phyloP scores from a whole-genome alignment of 2,113 vertebrate genomes.

The Actinemys pallida region DNA sequence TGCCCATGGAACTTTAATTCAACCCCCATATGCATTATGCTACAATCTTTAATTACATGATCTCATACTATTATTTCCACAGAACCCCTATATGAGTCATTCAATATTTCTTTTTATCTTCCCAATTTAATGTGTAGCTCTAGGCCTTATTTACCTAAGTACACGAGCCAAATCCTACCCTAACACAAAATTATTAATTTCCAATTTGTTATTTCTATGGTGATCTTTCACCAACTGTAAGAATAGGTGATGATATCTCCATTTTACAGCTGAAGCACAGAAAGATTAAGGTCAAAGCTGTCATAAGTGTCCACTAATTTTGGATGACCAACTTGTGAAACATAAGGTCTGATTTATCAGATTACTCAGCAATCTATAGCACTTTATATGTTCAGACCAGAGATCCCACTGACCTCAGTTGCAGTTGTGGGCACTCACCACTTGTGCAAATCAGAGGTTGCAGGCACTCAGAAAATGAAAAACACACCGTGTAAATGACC shows the following conservation, averaged over 20 bases:
- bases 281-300: too few relatives aligned
- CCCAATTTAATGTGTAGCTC: not conserved
- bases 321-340: not conserved
- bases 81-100: not conserved
- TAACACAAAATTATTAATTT: not conserved
- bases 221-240: not conserved
- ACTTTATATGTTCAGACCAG: not conserved
- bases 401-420: not conserved
- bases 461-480: not conserved
- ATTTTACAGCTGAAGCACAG: too few relatives aligned
- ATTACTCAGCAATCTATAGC: not conserved
- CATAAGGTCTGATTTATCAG: not conserved
- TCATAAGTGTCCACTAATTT: not conserved
- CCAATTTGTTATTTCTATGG: not conserved
- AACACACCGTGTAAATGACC: not conserved
- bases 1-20: not conserved
- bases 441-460: not conserved
- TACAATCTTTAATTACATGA: not conserved
- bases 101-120: not conserved
- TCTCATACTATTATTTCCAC: not conserved
- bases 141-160: not conserved
- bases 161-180: not conserved
- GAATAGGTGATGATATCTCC: too few relatives aligned
- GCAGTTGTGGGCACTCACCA: not conserved
- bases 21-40: not conserved